A percentile compares a stretch with the other conserved stretches of the same genome.
phyloP scores from a whole-genome alignment of 2,797 vertebrate species.

The Natrix natrix region DNA sequence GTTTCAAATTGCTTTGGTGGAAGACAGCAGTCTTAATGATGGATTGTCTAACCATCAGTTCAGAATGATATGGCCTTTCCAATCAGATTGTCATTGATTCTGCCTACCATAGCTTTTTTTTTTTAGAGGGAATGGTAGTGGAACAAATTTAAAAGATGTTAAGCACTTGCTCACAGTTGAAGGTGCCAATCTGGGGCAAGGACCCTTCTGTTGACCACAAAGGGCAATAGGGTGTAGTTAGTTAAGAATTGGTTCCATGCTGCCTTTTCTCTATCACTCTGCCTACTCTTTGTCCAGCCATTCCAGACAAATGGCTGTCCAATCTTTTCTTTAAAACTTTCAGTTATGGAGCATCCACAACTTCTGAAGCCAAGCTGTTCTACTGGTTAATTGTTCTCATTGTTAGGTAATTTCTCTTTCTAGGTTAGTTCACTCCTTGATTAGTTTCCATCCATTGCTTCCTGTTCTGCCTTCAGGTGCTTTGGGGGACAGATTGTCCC shows the following conservation, averaged over 20 bases:
- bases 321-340: not conserved
- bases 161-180: not conserved
- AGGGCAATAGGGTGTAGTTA: not conserved
- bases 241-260: not conserved
- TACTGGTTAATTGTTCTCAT: not conserved
- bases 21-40: not conserved
- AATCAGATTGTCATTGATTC: not conserved
- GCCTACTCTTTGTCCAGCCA: not conserved
- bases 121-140: not conserved
- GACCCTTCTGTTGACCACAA: not conserved
- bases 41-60: not conserved
- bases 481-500: not conserved
- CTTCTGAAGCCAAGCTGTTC: not conserved
- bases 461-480: not conserved
- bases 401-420: not conserved
- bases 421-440: not conserved
- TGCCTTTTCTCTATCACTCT: not conserved
- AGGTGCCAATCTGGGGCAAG: not conserved
- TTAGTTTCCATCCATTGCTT: not conserved
- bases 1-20: not conserved
- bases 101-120: not conserved
- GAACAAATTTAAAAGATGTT: not conserved
- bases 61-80: not conserved
- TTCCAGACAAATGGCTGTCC: not conserved
- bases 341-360: not conserved